Base-by-base conservation (phyloP, 2,113 vertebrate species). In the Todiramphus chloris region DNA sequence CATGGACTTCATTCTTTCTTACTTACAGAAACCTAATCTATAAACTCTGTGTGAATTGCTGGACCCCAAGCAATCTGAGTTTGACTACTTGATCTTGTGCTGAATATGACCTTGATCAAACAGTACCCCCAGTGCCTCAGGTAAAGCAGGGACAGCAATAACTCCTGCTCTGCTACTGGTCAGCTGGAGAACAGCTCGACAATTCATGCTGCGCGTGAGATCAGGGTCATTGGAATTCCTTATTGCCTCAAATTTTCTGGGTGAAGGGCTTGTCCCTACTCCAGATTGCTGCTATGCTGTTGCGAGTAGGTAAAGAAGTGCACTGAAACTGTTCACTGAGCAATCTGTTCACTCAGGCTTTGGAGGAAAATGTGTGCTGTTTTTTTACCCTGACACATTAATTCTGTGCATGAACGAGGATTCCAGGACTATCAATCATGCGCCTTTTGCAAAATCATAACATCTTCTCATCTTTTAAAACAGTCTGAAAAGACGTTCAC, bases 151-250 rank as follows among this genome's bases (percentile, higher is more conserved):
- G 53, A 48, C 55, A 86, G 28, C 41, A 86, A 2, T 27, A 79
- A 56, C 25, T 60, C 51, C 56, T 0, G 4, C 43, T 64, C 5
- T 81, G 7, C 41, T 77, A 24, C 50, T 2, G 2, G 18, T 73
- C 62, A 72, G 23, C 33, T 85, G 50, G 33, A 90, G 35, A 4
- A 3, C 50, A 76, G 21, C 35, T 46, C 27, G n/a, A 6, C 27
- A 67, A 21, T n/a, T 46, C 11, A 1, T 64, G 39, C 23, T 39
- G 23, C 0, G 0, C 43, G 28, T 8, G 11, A 83, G 35, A 39
- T 39, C 25, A 63, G 46, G 28, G 35, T 75, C 51, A 78, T 1
- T 37, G 39, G 25, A 83, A 80, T 30, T 77, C 51, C 56, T 90
- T 48, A 63, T 6, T 31, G 33, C 39, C 23, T 75, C 56, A 48